Conservation (phyloP, 2,113 vertebrate species). For the Thalassarche chlororhynchos region DNA sequence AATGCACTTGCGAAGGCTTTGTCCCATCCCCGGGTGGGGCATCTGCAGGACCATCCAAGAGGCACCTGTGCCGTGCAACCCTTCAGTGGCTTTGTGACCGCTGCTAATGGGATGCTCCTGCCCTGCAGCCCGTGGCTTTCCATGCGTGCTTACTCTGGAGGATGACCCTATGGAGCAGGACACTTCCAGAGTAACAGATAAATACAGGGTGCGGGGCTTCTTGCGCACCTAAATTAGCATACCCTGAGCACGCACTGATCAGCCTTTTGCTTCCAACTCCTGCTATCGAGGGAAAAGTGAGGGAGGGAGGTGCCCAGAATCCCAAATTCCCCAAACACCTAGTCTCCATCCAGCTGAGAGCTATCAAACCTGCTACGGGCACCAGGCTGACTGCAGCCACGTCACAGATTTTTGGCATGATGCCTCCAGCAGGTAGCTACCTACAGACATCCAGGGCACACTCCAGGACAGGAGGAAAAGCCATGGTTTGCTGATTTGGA, state of each 20-base stretch:
- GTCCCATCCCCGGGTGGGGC: not conserved
- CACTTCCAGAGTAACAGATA: not conserved
- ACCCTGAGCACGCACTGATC: not conserved
- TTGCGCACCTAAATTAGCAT: not conserved
- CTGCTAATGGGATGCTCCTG: not conserved
- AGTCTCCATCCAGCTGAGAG: not conserved
- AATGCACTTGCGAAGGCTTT: not conserved
- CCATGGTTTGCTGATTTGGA: not conserved
- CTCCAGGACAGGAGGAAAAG: not conserved
- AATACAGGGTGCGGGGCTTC: not conserved
- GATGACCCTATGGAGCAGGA: not conserved
- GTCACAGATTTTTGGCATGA: not conserved
- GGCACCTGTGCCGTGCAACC: not conserved
- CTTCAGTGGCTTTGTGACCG: not conserved
- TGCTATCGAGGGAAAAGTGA: not conserved
- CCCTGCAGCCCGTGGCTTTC: not conserved
- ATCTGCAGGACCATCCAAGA: not conserved
- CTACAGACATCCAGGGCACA: not conserved
- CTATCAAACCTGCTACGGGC: not conserved
- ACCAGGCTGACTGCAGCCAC: not conserved
- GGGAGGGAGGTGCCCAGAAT: not conserved
- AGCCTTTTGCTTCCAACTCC: not conserved
- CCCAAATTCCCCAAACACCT: not conserved
- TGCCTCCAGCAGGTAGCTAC: not conserved
- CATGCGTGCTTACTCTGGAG: fast-evolving